A percentile compares a stretch with the other conserved stretches of the same genome.
phyloP scores from a whole-genome alignment of 2,113 vertebrate genomes.

The Tragelaphus buxtoni region DNA sequence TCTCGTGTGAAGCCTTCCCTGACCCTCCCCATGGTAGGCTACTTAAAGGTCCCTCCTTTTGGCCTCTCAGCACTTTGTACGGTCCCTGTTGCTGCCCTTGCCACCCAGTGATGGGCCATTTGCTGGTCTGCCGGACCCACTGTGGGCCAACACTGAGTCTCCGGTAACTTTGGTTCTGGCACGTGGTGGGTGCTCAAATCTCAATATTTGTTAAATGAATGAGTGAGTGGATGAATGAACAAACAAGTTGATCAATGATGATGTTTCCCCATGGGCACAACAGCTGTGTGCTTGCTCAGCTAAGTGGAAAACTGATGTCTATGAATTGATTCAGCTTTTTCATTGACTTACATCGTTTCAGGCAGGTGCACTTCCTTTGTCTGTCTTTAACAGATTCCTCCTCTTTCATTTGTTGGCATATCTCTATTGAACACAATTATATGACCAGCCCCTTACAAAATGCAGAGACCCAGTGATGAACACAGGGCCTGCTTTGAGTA shows the following conservation, averaged over 20 bases:
- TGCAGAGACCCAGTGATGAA: not conserved
- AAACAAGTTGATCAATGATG: not conserved
- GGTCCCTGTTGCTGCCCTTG: not conserved
- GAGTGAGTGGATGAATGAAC: not conserved
- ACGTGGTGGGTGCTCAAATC: not conserved
- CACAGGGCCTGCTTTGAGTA: not conserved
- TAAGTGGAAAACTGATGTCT: not conserved
- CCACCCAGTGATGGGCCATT: not conserved
- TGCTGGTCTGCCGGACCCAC: not conserved
- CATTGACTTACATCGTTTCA: not conserved
- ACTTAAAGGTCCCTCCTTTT: not conserved
- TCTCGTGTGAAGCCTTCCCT: not conserved
- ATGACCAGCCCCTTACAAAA: not conserved
- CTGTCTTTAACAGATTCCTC: not conserved
- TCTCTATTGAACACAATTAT: not conserved
- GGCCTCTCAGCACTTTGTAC: not conserved
- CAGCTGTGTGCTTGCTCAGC: not conserved
- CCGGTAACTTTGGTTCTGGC: not conserved
- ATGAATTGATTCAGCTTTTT: not conserved
- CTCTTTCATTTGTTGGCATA: not conserved
- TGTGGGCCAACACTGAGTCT: not conserved
- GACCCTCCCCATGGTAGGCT: not conserved
- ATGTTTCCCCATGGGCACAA: not conserved
- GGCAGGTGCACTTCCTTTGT: not conserved
- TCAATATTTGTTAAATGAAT: constrained; percentile 31